Evolutionary conservation across 2,888 invertebrate species (phyloP), one percentile per base, ranked within the genome.

Genomic region (Calephelis perditalis): DNA sequence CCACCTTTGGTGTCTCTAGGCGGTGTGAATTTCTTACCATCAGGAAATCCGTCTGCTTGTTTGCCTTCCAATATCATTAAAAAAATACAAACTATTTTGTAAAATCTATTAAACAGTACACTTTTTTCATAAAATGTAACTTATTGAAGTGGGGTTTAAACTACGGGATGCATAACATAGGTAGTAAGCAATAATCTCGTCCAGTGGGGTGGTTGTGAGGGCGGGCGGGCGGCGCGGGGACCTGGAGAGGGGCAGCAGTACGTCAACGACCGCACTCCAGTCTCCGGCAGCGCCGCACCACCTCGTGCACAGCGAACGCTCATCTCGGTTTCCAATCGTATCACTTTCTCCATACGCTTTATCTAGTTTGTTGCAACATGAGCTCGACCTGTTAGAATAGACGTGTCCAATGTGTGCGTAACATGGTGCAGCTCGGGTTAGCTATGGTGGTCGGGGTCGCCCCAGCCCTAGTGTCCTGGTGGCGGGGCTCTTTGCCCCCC

Each of bases 361-460:
- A 63, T 63, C 63, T 61, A 37, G 35, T 63, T 60, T 59, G 54
- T 60, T 58, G 45, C 40, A 52, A 52, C 55, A 46, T 62, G 57
- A 45, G 44, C 40, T 44, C 60, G 56, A 44, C 9, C 43, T 10
- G 57, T 9, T 58, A 46, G 58, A 57, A 60, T 60, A 43, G 58
- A 59, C 36, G 57, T 52, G 37, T 12, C 35, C 8, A 46, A 43
- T 59, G 59, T 10, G 49, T 45, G 57, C 40, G 57, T 62, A 59
- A 80, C 65, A 91, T 91, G 91, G 91, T 91, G 68, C 81, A 83
- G 15, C 71, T 91, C 69, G 84, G 89, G 37, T 67, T 91, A 64
- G 91, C 91, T 65, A 91, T 91, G 90, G 90, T 91, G 62, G 90
- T 91, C 59, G 91, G 91, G 37, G 91, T 91, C 68, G 89, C 91